Evolutionary conservation across 2,113 vertebrate species (phyloP).

Genomic region (Tupaia tana): DNA sequence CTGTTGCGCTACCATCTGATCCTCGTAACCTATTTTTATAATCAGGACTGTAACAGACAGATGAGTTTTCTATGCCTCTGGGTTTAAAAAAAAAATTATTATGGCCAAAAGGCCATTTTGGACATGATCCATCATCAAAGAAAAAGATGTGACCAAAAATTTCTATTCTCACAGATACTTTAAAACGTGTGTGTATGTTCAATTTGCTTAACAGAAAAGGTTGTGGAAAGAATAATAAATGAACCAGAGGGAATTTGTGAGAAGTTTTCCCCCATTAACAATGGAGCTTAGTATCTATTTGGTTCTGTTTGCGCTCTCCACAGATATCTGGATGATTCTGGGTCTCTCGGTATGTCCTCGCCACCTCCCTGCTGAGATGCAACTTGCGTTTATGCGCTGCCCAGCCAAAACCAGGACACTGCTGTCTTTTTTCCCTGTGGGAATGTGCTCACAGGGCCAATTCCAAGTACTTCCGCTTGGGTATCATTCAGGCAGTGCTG

Average conservation of each 20-base stretch:
- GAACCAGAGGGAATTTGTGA: background rate
- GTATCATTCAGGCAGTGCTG: background rate
- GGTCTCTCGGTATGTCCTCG: background rate
- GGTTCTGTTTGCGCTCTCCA: background rate
- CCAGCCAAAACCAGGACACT: background rate
- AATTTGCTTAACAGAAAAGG: background rate
- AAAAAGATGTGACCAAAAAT: background rate
- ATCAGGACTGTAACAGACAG: background rate
- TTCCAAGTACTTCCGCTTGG: background rate
- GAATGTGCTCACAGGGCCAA: background rate
- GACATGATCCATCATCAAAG: background rate
- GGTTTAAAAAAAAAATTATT: background rate
- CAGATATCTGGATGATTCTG: background rate
- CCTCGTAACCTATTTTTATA: background rate
- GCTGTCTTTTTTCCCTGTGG: background rate
- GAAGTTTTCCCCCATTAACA: background rate
- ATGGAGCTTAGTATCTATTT: background rate
- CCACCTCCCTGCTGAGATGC: background rate
- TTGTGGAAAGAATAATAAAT: background rate
- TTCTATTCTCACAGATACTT: background rate
- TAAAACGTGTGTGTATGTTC: background rate
- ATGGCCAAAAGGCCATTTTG: background rate
- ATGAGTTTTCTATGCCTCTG: background rate
- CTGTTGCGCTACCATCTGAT: too few relatives aligned
- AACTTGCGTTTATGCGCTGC: background rate